Conservation (phyloP, 2,113 vertebrate species). For the Oenanthe oenanthe region DNA sequence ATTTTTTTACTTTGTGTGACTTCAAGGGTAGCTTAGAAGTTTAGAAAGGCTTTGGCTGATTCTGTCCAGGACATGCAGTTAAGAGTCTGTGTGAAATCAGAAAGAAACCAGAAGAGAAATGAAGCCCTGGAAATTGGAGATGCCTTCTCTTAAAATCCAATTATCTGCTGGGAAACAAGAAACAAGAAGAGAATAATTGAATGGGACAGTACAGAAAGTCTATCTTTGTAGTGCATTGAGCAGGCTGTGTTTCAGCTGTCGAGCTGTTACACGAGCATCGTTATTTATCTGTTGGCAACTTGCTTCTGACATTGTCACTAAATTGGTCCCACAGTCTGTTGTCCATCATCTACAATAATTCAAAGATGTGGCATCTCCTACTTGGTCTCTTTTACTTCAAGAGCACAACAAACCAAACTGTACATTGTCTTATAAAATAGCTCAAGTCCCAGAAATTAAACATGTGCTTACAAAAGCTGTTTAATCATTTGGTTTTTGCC, state of each 20-base stretch:
- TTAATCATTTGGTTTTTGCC: neutral
- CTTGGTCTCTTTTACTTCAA: neutral
- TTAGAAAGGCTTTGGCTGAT: neutral
- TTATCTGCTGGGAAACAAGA: slow-evolving; percentile 35
- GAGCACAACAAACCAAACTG: neutral
- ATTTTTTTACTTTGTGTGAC: neutral
- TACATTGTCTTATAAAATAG: neutral
- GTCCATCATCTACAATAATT: neutral
- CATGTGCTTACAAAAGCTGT: neutral
- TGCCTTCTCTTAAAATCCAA: slow-evolving; percentile 26
- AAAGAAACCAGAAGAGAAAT: slow-evolving; percentile 23
- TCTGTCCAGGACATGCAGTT: neutral
- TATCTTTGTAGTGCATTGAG: neutral
- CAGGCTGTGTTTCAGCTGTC: neutral
- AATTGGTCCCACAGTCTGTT: neutral
- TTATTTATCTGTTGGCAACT: slow-evolving; percentile 36
- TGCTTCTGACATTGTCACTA: slow-evolving; percentile 23
- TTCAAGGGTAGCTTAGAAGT: neutral
- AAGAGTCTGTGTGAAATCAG: neutral
- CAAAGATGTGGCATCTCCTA: neutral
- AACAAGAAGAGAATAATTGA: slow-evolving; percentile 29
- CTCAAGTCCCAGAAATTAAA: neutral
- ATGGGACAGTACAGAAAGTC: slow-evolving; percentile 21
- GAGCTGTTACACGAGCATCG: neutral
- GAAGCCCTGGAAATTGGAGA: neutral